Evolutionary conservation across 2,797 vertebrate species (phyloP).

Genomic region (Sebastes iracundus): DNA sequence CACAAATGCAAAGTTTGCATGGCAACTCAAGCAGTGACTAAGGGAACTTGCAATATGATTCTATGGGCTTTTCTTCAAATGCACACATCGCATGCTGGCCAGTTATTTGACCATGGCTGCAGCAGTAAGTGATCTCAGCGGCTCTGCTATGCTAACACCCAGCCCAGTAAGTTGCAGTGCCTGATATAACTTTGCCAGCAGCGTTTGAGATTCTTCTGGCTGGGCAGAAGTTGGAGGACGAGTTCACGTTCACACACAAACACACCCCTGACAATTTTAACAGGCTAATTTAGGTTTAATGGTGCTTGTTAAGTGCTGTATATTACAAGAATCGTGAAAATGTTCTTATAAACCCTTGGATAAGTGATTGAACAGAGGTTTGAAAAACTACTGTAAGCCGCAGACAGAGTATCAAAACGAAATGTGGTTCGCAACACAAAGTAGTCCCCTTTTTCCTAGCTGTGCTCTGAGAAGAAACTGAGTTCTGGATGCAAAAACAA

Average conservation of each 20-base stretch:
- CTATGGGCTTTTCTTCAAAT: conserved; percentile 1
- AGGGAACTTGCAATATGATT: not conserved
- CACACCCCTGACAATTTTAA: conserved; percentile 11
- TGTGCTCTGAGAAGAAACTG: not conserved
- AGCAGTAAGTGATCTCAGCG: conserved; percentile 78
- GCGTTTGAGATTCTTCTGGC: conserved; percentile 80
- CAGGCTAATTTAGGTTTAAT: conserved; percentile 11
- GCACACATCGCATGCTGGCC: conserved; percentile 16
- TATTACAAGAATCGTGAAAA: conserved; percentile 15
- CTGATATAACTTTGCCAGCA: conserved; percentile 82
- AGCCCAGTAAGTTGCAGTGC: conserved; percentile 66
- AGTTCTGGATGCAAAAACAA: not conserved
- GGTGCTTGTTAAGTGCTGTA: not conserved
- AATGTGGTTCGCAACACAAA: not conserved
- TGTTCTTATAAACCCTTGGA: not conserved
- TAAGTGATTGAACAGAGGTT: not conserved
- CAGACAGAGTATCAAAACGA: not conserved
- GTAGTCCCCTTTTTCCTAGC: not conserved
- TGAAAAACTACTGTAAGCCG: not conserved
- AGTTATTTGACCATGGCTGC: conserved; percentile 54
- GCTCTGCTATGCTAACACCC: conserved; percentile 73
- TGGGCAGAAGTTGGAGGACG: conserved; percentile 55
- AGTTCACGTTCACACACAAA: conserved; percentile 1
- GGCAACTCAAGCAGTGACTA: not conserved
- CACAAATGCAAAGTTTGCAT: conserved; percentile 14